Conservation (phyloP, 2,888 invertebrate genomes). For the Nasonovia ribisnigri region DNA sequence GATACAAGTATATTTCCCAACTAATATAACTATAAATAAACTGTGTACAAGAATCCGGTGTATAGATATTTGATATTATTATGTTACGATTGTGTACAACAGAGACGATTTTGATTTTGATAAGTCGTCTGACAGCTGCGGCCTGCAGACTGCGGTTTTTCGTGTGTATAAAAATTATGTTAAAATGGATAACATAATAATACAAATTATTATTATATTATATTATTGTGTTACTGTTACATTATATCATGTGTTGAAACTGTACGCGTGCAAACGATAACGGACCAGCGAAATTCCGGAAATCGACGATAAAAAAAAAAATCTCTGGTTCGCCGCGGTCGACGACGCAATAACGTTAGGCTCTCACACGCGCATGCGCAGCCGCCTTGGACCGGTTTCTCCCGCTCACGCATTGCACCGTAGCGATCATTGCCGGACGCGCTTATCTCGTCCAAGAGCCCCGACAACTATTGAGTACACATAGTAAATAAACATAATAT, state of each 20-base stretch:
- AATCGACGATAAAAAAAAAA: constrained; percentile 20
- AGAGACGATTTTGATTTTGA: not conserved
- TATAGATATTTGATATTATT: not conserved
- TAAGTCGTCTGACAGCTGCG: not conserved
- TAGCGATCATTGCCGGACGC: not conserved
- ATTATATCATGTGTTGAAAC: not conserved
- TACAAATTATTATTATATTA: too few relatives aligned
- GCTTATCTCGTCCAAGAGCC: not conserved
- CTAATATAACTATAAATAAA: not conserved
- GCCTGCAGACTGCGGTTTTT: not conserved
- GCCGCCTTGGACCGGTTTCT: constrained; percentile 30
- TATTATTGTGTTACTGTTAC: too few relatives aligned
- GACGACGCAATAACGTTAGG: not conserved
- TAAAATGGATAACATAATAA: too few relatives aligned
- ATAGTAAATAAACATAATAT: not conserved
- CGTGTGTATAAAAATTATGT: not conserved
- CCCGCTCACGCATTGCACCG: not conserved
- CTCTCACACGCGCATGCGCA: not conserved
- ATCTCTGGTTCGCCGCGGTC: not conserved
- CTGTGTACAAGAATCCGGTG: not conserved
- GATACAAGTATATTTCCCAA: not conserved
- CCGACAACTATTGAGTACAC: not conserved
- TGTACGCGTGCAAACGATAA: not conserved
- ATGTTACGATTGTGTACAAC: not conserved
- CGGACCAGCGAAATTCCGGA: constrained; percentile 27